Conservation (phyloP, 2,888 invertebrate genomes). For the Scrobipalpa costella region DNA sequence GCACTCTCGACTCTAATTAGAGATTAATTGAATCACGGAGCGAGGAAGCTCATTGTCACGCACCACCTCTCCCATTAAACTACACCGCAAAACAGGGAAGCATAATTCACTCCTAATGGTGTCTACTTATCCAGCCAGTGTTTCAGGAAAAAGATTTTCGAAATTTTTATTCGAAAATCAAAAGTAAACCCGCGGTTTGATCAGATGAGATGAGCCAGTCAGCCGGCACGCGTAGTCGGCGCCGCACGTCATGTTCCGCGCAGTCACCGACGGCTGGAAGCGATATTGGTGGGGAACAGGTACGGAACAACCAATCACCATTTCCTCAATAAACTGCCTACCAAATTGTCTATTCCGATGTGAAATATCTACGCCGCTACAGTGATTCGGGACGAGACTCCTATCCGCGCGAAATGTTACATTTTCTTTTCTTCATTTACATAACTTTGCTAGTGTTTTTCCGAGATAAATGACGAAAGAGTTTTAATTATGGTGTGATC, state of each 20-base stretch:
- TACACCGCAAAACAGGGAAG: conserved; percentile 38
- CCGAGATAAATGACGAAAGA: conserved; percentile 12
- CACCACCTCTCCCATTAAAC: conserved; percentile 44
- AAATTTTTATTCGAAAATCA: conserved; percentile 44
- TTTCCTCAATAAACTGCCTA: conserved; percentile 61
- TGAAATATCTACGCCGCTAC: conserved; percentile 34
- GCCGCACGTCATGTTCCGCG: conserved; percentile 73
- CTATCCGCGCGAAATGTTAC: conserved; percentile 21
- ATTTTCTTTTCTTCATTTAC: conserved; percentile 17
- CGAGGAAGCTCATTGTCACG: conserved; percentile 57
- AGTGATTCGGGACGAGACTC: conserved; percentile 17
- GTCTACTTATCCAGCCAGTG: not conserved
- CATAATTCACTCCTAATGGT: not conserved
- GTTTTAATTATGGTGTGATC: conserved; percentile 13
- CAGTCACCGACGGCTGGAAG: conserved; percentile 73
- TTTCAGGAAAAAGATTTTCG: not conserved
- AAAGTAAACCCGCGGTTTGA: conserved; percentile 40
- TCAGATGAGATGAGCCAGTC: conserved; percentile 51
- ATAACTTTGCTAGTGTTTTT: conserved; percentile 25
- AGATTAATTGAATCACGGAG: conserved; percentile 75
- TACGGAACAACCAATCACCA: conserved; percentile 68
- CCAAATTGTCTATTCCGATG: conserved; percentile 47
- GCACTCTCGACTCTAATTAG: conserved; percentile 77
- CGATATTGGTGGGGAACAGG: conserved; percentile 79
- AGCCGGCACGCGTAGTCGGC: conserved; percentile 64